Conservation (phyloP, 2,797 vertebrate genomes). For the Takifugu ocellatus region DNA sequence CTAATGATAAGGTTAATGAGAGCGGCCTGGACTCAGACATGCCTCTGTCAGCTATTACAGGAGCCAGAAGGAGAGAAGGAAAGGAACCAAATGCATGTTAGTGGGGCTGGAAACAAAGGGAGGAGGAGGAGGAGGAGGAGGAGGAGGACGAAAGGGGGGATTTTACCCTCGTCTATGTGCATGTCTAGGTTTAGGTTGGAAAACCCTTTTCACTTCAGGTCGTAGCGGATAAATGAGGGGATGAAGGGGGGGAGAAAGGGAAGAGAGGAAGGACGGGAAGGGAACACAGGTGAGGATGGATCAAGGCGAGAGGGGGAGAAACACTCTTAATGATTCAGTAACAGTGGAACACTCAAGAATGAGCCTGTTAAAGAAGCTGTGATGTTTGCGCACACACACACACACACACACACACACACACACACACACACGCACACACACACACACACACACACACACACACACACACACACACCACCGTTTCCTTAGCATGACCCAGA, state of each 20-base stretch:
- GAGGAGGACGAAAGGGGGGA: background rate
- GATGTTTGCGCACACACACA: constrained; percentile 45
- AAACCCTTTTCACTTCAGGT: too few relatives aligned
- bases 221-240: background rate
- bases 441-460: constrained; percentile 7
- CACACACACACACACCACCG: background rate
- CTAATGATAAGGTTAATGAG: constrained; percentile 71
- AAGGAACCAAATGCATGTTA: constrained; percentile 11
- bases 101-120: background rate
- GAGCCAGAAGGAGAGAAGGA: constrained; percentile 33
- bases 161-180: too few relatives aligned
- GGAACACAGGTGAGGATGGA: background rate
- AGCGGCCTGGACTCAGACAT: constrained; percentile 58
- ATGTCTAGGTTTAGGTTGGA: too few relatives aligned
- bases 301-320: background rate
- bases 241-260: background rate
- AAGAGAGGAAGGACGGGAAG: background rate
- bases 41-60: constrained; percentile 46
- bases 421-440: constrained; percentile 4
- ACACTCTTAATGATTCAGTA: constrained; percentile 42
- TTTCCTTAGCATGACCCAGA: constrained; percentile 39
- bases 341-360: constrained; percentile 48
- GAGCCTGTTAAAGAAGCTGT: constrained; percentile 58
- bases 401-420: constrained; percentile 14
- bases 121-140: background rate